Base-by-base conservation (phyloP, 2,888 invertebrate species). In the Seladonia tumulorum region DNA sequence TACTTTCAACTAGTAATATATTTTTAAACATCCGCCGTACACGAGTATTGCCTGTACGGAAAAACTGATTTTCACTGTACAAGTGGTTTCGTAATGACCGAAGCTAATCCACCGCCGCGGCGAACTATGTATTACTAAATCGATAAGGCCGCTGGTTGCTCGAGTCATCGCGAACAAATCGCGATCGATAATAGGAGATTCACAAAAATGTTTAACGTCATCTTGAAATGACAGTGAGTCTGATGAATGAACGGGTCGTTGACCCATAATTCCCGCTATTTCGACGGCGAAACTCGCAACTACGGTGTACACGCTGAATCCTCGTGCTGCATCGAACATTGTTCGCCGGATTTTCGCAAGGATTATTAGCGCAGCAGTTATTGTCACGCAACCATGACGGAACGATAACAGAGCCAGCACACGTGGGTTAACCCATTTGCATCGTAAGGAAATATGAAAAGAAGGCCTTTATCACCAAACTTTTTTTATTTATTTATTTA, bases 231-330 rank as follows among this genome's bases (percentile, higher is more conserved):
- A 83, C 49, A 60, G 53, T 0, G 45, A 42, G 10, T 22, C 53
- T 12, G 70, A 71, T 63, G 66, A 76, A 78, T 75, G 81, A 72
- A 39, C 29, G 82, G 87, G 87, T 47, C 85, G 63, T 81, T 83
- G 78, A 88, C 83, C 81, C 75, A 76, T 3, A 78, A 78, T 79
- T 81, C 66, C 76, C 75, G 87, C 83, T 83, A 85, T 76, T 83
- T 81, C 75, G 63, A n/a, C 25, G 66, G 35, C 5, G 39, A 81
- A 79, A 75, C 53, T 68, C 39, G 42, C 10, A 8, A 29, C 29
- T 18, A 39, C n/a, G 8, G 22, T 22, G 49, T 60, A 49, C 18
- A 25, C 25, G n/a, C 29, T 60, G 66, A 60, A 45, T 49, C 35
- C 45, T 66, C 1, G 42, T 57, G 70, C 53, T 12, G 39, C 72